phyloP scores from a whole-genome alignment of 2,888 invertebrate species.

The Sepiola atlantica region DNA sequence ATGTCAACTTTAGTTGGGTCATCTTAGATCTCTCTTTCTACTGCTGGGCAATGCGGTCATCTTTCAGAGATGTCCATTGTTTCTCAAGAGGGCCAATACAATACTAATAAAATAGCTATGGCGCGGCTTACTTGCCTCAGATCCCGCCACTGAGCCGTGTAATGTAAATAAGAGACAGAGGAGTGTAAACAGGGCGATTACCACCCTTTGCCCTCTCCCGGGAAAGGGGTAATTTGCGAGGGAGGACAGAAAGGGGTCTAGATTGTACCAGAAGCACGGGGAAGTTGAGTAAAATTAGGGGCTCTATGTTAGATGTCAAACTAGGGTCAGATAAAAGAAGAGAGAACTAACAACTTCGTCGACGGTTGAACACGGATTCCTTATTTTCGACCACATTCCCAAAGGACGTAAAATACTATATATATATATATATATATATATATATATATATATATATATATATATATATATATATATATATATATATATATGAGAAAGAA shows the following conservation, averaged over 20 bases:
- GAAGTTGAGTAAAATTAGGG: not conserved
- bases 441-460: not conserved
- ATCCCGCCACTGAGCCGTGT: too few relatives aligned
- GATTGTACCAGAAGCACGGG: not conserved
- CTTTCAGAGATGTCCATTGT: too few relatives aligned
- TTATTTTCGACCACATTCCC: not conserved
- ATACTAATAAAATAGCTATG: constrained; percentile 11
- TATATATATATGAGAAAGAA: too few relatives aligned
- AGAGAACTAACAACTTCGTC: too few relatives aligned
- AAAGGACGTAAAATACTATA: not conserved
- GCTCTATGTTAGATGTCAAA: not conserved
- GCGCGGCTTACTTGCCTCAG: not conserved
- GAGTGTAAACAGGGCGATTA: too few relatives aligned
- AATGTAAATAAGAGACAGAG: too few relatives aligned
- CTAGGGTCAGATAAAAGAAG: not conserved
- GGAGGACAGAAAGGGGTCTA: not conserved
- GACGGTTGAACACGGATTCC: not conserved
- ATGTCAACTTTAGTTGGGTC: too few relatives aligned
- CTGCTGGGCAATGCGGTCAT: too few relatives aligned
- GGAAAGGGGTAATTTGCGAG: not conserved
- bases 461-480: not conserved
- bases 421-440: not conserved
- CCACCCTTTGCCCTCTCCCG: not conserved
- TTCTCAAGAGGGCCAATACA: not conserved
- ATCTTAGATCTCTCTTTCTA: too few relatives aligned